Evolutionary conservation across 2,888 invertebrate genomes (phyloP), one percentile per base, ranked within the genome.

Genomic region (Tetragonisca angustula): DNA sequence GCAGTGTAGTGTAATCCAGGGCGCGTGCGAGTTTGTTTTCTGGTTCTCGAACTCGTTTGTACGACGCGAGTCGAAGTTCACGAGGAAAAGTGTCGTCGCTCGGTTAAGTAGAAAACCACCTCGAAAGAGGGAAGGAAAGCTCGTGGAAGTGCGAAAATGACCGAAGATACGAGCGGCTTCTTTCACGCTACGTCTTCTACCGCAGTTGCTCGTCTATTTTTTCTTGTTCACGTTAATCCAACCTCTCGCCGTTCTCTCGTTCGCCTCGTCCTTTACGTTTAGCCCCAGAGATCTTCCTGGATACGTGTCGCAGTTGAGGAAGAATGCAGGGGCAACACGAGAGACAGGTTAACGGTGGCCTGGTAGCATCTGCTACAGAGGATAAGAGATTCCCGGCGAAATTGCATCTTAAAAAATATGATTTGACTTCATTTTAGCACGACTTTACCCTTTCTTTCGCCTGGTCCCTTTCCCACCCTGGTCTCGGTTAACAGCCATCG

Each of bases 341-440:
- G 36, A 84, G 81, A 75, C 76, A 78, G 79, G 83, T 79, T 87
- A 86, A 87, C 81, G 86, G 87, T 71, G 70, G 81, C 70, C 73
- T 50, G 76, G 79, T 62, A 81, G 84, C 89, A 92, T 90, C 91
- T 90, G 91, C 91, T 90, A 87, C 90, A 79, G 43, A 43, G 86
- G 89, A 89, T 89, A 90, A 90, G 90, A 93, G 92, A 93, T 93
- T 93, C 91, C 90, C 90, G 90, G 89, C 89, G 91, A 93, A 93
- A 93, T 93, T 93, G 92, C 93, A 92, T 93, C 92, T 93, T 92
- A 92, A 93, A 93, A 93, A 93, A 93, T 93, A 93, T 92, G 92
- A 93, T 93, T 91, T 90, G 89, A 91, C 92, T 93, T 92, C 90
- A 90, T 93, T 92, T 86, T 79, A 36, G 24, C n/a, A n/a, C 81